These are phyloP conservation scores for Heterohyrax brucei DNA, from an alignment of 2,797 vertebrate genomes.

Conservation along the genomic window DNA sequence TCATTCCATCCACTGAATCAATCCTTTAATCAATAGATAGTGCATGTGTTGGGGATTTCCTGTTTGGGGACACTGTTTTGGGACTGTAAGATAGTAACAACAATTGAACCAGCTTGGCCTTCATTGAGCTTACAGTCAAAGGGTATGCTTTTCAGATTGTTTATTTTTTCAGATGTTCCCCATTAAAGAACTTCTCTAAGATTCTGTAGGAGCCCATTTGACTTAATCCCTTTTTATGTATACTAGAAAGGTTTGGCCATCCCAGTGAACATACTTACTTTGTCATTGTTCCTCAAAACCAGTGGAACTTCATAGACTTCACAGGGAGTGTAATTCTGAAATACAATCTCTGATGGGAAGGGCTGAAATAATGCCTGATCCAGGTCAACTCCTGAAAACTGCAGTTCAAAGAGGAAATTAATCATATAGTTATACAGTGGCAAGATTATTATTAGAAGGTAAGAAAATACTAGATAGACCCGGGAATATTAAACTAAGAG, in stretches of 20 bases:
- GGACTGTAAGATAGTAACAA: background rate
- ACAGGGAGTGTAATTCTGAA: slow-evolving; percentile 93
- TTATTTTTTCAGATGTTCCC: background rate
- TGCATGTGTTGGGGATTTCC: background rate
- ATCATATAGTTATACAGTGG: background rate
- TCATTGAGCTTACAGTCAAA: slow-evolving; percentile 2
- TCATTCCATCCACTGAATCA: background rate
- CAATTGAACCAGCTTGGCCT: background rate
- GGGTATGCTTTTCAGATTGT: background rate
- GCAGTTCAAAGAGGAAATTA: slow-evolving; percentile 76
- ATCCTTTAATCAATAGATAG: background rate
- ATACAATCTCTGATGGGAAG: slow-evolving; percentile 94
- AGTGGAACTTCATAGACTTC: slow-evolving; percentile 93
- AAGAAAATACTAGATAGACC: background rate
- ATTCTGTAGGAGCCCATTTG: background rate
- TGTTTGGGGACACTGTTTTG: background rate
- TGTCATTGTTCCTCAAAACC: slow-evolving; percentile 93
- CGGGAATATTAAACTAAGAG: slow-evolving; percentile 63
- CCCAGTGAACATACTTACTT: slow-evolving; percentile 85
- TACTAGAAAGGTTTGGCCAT: background rate
- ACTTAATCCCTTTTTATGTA: background rate
- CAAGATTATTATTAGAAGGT: slow-evolving; percentile 17
- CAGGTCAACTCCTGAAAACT: slow-evolving; percentile 91
- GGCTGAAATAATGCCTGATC: slow-evolving; percentile 94
- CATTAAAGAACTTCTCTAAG: slow-evolving; percentile 14